These are phyloP conservation scores for Muscicapa adusta DNA, from an alignment of 2,113 vertebrate genomes.

Conservation along the genomic window DNA sequence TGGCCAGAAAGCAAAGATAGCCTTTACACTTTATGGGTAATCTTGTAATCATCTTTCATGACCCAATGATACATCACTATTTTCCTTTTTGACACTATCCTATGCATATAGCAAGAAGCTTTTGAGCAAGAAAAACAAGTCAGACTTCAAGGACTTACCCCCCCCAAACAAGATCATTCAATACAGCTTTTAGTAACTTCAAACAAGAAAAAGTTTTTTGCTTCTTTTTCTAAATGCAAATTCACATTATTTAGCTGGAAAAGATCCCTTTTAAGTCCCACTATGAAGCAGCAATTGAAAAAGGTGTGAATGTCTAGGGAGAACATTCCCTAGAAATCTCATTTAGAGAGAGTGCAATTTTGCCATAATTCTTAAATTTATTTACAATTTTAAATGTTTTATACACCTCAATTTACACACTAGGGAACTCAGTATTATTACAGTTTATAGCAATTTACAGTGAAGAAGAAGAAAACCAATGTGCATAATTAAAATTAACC, in stretches of 20 bases:
- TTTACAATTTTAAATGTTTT: conserved; percentile 58
- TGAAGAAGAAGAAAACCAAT: conserved; percentile 26
- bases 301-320: background rate
- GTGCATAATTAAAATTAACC: conserved; percentile 57
- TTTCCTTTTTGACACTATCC: background rate
- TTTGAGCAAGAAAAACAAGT: background rate
- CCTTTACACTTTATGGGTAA: background rate
- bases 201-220: background rate
- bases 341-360: background rate
- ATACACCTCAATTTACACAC: conserved; percentile 61
- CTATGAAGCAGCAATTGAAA: background rate
- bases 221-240: background rate
- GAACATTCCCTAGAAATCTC: background rate
- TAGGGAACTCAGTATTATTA: conserved; percentile 22
- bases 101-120: background rate
- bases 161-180: background rate
- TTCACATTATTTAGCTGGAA: background rate
- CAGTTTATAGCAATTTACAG: conserved; percentile 21
- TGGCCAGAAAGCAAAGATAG: background rate
- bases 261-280: background rate
- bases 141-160: background rate
- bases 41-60: background rate
- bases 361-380: conserved; percentile 49
- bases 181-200: background rate
- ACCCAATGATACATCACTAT: background rate